Evolutionary conservation across 2,888 invertebrate genomes (phyloP).

Genomic region (Lingula anatina): DNA sequence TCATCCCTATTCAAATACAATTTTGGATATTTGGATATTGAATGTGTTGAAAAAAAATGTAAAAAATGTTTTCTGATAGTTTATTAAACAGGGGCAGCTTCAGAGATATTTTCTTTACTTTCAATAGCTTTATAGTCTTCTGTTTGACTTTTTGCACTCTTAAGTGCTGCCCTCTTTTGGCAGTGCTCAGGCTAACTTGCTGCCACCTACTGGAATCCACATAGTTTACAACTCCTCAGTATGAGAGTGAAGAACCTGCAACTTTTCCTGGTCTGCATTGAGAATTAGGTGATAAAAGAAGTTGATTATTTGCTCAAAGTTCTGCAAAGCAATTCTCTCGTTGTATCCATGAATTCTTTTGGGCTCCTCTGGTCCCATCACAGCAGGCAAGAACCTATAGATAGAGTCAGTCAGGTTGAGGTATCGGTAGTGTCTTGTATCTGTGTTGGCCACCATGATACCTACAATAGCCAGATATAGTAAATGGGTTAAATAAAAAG

Average conservation of each 20-base stretch:
- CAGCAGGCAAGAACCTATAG: constrained; percentile 54
- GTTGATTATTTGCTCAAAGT: constrained; percentile 53
- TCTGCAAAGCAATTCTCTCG: constrained; percentile 53
- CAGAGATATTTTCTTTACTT: too few relatives aligned
- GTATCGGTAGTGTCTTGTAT: constrained; percentile 55
- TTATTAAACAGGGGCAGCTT: too few relatives aligned
- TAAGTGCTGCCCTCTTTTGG: too few relatives aligned
- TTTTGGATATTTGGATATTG: too few relatives aligned
- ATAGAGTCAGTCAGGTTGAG: constrained; percentile 49
- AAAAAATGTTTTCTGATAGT: too few relatives aligned
- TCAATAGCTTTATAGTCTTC: too few relatives aligned
- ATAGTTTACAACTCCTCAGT: constrained; percentile 10
- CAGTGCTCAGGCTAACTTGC: too few relatives aligned
- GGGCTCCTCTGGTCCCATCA: constrained; percentile 42
- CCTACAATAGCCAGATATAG: constrained; percentile 20
- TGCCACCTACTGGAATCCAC: too few relatives aligned
- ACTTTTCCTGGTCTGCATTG: constrained; percentile 44
- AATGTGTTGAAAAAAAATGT: too few relatives aligned
- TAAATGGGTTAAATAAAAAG: too few relatives aligned
- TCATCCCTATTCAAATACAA: too few relatives aligned
- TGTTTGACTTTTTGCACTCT: too few relatives aligned
- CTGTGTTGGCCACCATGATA: constrained; percentile 52
- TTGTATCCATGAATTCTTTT: constrained; percentile 55
- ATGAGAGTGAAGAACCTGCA: constrained; percentile 23
- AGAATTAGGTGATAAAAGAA: constrained; percentile 55